Conservation (phyloP, 2,888 invertebrate species). For the Acanthopleura granulata region DNA sequence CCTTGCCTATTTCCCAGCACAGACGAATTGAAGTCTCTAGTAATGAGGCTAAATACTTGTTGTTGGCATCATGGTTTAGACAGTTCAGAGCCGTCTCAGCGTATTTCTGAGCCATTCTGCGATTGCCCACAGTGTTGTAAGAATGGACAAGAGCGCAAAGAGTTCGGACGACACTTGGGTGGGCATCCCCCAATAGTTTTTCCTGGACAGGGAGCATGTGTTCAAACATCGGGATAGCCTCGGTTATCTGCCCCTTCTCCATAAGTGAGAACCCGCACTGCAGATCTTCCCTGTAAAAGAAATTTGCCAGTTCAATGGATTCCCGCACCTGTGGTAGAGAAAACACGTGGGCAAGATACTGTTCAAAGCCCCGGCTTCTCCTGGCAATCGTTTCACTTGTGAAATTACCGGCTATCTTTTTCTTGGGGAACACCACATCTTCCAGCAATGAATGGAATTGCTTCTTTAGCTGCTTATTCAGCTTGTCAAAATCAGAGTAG, state of each 20-base stretch:
- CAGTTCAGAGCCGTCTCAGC: conserved; percentile 61
- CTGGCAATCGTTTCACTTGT: conserved; percentile 66
- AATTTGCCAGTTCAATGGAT: conserved; percentile 62
- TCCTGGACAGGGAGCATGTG: conserved; percentile 63
- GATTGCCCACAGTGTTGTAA: conserved; percentile 54
- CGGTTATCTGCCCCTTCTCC: conserved; percentile 53
- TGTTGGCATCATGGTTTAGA: conserved; percentile 44
- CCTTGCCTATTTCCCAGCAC: conserved; percentile 65
- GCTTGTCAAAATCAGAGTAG: conserved; percentile 68
- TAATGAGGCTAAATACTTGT: conserved; percentile 57
- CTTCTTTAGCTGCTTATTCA: conserved; percentile 60
- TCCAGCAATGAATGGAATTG: conserved; percentile 56
- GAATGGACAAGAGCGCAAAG: conserved; percentile 63
- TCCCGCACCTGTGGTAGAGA: conserved; percentile 60
- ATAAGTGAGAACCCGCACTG: conserved; percentile 55
- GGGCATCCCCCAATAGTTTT: conserved; percentile 60
- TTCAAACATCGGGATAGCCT: conserved; percentile 60
- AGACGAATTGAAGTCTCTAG: conserved; percentile 60
- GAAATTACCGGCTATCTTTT: conserved; percentile 68
- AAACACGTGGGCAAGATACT: conserved; percentile 66
- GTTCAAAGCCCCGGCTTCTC: conserved; percentile 69
- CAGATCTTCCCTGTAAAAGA: conserved; percentile 63
- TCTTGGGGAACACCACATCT: conserved; percentile 68
- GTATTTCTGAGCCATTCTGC: conserved; percentile 57
- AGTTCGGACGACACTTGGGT: conserved; percentile 53